Evolutionary conservation across 2,888 invertebrate species (phyloP).

Genomic region (Ellobium chinense): DNA sequence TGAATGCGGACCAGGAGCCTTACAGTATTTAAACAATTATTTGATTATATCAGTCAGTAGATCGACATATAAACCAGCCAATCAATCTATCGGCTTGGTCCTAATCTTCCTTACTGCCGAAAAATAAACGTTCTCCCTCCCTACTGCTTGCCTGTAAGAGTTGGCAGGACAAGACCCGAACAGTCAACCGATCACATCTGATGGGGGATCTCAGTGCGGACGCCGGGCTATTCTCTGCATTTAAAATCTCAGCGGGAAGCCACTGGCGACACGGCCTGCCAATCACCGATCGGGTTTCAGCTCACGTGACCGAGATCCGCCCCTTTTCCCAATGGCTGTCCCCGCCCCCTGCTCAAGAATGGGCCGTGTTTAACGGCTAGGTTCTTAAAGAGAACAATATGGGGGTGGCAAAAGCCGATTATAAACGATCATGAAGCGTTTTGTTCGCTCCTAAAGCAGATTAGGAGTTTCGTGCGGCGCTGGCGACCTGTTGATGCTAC

Average conservation of each 20-base stretch:
- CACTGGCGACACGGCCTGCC: slow-evolving; percentile 16
- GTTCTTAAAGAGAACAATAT: background rate
- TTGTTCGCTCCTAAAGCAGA: background rate
- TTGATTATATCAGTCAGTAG: no score
- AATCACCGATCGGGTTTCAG: slow-evolving; percentile 17
- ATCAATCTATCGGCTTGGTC: no score
- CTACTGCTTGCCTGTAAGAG: no score
- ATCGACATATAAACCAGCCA: no score
- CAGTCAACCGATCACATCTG: background rate
- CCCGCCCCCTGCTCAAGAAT: slow-evolving; percentile 20
- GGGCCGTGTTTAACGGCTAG: background rate
- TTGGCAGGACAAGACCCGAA: background rate
- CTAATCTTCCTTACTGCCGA: no score
- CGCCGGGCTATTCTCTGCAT: background rate
- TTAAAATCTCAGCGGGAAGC: background rate
- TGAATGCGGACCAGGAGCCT: no score
- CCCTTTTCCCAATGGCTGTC: background rate
- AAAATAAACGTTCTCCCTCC: no score
- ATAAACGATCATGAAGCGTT: background rate
- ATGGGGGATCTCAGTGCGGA: background rate
- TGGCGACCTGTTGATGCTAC: slow-evolving; percentile 5
- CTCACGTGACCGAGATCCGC: slow-evolving; percentile 24
- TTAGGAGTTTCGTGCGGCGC: background rate
- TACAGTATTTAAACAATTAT: no score
- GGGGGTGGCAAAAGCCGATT: slow-evolving; percentile 13